These are phyloP conservation scores for Castor canadensis DNA, from an alignment of 2,113 vertebrate genomes.

Conservation along the genomic window DNA sequence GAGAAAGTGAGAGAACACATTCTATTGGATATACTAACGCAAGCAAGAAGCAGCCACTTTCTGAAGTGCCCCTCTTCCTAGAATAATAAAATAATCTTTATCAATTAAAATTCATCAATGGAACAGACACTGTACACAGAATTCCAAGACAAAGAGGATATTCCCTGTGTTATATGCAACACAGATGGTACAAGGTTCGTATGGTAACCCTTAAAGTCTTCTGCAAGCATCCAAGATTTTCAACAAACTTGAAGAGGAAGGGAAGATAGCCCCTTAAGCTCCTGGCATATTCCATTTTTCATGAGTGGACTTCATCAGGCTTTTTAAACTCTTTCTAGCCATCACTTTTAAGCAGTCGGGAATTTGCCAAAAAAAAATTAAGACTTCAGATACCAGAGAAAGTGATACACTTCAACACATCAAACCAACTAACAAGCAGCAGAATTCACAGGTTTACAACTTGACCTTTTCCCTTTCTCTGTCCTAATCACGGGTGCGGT, in stretches of 20 bases:
- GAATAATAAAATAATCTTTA: not conserved
- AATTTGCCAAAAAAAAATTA: not conserved
- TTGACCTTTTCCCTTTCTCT: not conserved
- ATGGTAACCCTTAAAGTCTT: not conserved
- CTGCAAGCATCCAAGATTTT: not conserved
- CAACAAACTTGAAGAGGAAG: not conserved
- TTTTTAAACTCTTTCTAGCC: not conserved
- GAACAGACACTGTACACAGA: not conserved
- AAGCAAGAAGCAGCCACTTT: not conserved
- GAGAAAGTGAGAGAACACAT: not conserved
- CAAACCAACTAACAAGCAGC: not conserved
- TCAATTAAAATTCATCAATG: not conserved
- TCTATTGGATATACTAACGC: not conserved
- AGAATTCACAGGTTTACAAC: not conserved
- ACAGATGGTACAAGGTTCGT: not conserved
- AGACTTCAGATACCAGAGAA: not conserved
- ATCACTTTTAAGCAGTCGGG: not conserved
- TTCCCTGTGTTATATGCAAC: accelerated
- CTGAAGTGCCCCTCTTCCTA: not conserved
- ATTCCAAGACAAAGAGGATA: not conserved
- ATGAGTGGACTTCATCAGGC: not conserved
- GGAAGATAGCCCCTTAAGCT: not conserved
- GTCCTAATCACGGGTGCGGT: not conserved
- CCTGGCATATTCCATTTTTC: too few relatives aligned
- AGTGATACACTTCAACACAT: not conserved